phyloP scores from a whole-genome alignment of 2,797 vertebrate genomes.

The Spinibarbus caldwelli region DNA sequence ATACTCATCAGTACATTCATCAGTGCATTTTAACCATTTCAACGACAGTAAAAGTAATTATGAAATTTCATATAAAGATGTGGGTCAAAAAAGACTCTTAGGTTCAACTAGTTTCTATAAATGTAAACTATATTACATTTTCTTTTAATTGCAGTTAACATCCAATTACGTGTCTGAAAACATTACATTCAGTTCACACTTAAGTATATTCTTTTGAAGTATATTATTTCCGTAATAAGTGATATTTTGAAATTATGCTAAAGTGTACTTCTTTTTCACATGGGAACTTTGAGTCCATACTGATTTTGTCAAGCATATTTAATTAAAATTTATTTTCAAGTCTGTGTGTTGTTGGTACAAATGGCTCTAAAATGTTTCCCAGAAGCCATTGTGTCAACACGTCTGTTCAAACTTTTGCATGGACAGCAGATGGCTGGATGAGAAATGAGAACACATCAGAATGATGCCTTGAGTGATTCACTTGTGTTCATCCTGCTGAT shows the following conservation, averaged over 20 bases:
- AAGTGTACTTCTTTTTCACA: neutral
- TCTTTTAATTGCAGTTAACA: neutral
- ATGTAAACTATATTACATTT: neutral
- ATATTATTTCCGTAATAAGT: neutral
- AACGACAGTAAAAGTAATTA: no score
- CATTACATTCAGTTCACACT: neutral
- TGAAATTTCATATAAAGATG: no score
- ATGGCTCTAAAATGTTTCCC: neutral
- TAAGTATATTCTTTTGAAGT: neutral
- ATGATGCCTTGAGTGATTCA: neutral
- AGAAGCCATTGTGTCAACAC: constrained; percentile 33
- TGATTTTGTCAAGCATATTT: neutral
- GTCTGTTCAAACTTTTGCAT: constrained; percentile 44
- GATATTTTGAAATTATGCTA: neutral
- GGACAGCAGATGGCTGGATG: constrained; percentile 56
- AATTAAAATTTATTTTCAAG: neutral
- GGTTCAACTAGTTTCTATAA: no score
- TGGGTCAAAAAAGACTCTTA: no score
- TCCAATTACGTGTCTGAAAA: neutral
- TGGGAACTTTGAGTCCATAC: neutral
- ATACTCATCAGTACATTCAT: no score
- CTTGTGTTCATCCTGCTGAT: constrained; percentile 11
- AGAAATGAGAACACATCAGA: constrained; percentile 21
- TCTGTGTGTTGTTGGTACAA: neutral
- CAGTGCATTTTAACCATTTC: no score